Evolutionary conservation across 2,797 vertebrate genomes (phyloP).

Genomic region (Melanotaenia maccullochi): DNA sequence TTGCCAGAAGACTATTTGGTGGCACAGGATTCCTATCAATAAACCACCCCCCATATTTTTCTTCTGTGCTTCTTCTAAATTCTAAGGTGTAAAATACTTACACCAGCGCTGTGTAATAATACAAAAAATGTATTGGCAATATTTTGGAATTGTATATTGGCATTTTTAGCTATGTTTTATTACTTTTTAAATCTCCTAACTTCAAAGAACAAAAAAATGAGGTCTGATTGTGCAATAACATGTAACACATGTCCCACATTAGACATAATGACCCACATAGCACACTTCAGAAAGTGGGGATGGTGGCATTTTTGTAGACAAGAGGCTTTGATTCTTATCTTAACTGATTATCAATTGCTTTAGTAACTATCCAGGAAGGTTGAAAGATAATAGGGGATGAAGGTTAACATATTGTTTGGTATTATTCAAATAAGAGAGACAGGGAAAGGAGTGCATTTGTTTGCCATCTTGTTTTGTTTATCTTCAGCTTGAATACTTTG

Average conservation of each 20-base stretch:
- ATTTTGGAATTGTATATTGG: neutral
- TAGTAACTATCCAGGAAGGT: conserved; percentile 29
- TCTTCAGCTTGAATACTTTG: conserved; percentile 32
- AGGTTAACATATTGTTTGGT: conserved; percentile 11
- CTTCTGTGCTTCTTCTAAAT: neutral
- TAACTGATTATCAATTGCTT: conserved; percentile 49
- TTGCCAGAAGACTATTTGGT: conserved; percentile 44
- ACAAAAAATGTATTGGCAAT: neutral
- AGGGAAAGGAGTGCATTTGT: conserved; percentile 24
- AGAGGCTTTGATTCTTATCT: conserved; percentile 32
- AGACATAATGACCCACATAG: neutral
- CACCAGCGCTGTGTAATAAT: neutral
- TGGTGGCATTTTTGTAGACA: conserved; percentile 11
- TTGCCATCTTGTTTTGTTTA: conserved; percentile 51
- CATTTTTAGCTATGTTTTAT: neutral
- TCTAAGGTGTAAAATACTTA: neutral
- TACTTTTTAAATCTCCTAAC: neutral
- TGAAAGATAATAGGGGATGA: neutral
- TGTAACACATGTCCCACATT: neutral
- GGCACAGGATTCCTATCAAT: neutral
- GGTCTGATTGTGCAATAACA: conserved; percentile 9
- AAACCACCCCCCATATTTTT: neutral
- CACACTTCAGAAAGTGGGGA: conserved; percentile 3
- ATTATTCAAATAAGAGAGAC: conserved; percentile 21
- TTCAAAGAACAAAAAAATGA: conserved; percentile 2